phyloP scores from a whole-genome alignment of 2,888 invertebrate species.

The Zaprionus bogoriensis region DNA sequence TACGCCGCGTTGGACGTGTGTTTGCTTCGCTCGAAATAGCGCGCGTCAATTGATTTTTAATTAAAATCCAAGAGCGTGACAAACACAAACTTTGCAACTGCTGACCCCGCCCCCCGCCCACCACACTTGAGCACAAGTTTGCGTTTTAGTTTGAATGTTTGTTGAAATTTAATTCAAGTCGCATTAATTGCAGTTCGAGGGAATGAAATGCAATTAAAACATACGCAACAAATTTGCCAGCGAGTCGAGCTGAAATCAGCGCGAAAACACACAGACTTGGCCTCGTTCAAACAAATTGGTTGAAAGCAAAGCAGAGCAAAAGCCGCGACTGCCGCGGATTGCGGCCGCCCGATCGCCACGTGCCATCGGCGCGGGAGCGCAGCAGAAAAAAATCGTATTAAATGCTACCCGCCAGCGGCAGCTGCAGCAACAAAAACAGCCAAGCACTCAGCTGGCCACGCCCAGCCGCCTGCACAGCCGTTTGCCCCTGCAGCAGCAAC shows the following conservation, averaged over 20 bases:
- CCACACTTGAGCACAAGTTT: too few relatives aligned
- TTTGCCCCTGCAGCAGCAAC: slow-evolving; percentile 16
- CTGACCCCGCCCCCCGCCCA: neutral
- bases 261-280: slow-evolving; percentile 39
- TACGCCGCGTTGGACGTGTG: slow-evolving; percentile 1
- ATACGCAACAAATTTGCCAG: slow-evolving; percentile 52
- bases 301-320: slow-evolving; percentile 26
- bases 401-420: slow-evolving; percentile 39
- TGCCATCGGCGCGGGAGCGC: slow-evolving; percentile 16
- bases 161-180: too few relatives aligned
- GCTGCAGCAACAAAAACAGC: slow-evolving; percentile 56
- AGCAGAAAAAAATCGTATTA: slow-evolving; percentile 48
- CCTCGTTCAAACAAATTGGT: slow-evolving; percentile 40
- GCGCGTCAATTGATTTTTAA: slow-evolving; percentile 9
- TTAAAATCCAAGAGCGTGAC: neutral
- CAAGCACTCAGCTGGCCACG: slow-evolving; percentile 1
- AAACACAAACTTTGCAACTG: neutral
- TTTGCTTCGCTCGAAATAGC: neutral
- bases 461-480: neutral
- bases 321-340: slow-evolving; percentile 24
- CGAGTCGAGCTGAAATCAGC: slow-evolving; percentile 41
- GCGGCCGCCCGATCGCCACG: slow-evolving; percentile 43
- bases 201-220: slow-evolving; percentile 37
- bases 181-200: too few relatives aligned
- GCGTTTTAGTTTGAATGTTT: slow-evolving; percentile 39